Percentiles rank a stretch among this genome's conserved stretches.
Conservation (phyloP, 1,140 invertebrate genomes). For the Megalonaias nervosa region DNA sequence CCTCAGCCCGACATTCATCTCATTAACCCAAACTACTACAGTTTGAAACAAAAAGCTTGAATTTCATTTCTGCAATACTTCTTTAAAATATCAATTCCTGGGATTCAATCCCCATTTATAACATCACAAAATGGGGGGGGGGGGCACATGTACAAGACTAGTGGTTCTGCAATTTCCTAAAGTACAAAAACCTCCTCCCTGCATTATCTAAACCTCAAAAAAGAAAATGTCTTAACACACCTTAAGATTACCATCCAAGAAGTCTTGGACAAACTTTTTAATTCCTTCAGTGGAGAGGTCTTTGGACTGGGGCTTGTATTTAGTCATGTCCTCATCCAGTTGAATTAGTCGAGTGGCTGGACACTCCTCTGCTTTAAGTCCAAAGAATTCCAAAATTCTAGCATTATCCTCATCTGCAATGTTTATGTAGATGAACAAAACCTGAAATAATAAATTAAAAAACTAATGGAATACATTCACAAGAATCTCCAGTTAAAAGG, state of each 20-base stretch:
- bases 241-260: slow-evolving; percentile 93
- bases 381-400: slow-evolving; percentile 99
- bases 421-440: slow-evolving; percentile 96
- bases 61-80: too few relatives aligned
- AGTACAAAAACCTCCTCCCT: too few relatives aligned
- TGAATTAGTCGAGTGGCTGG: slow-evolving; percentile 95
- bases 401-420: slow-evolving; percentile 96
- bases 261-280: slow-evolving; percentile 87
- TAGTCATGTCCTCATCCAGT: slow-evolving; percentile 98
- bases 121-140: too few relatives aligned
- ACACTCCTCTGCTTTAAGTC: slow-evolving; percentile 93
- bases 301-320: slow-evolving; percentile 91
- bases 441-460: slow-evolving; percentile 68
- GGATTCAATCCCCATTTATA: too few relatives aligned
- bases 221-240: slow-evolving; percentile 53
- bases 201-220: too few relatives aligned
- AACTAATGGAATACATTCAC: neutral
- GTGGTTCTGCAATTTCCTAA: too few relatives aligned
- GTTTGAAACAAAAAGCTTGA: too few relatives aligned
- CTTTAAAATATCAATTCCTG: too few relatives aligned
- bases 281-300: slow-evolving; percentile 86
- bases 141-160: too few relatives aligned
- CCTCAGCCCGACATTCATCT: too few relatives aligned
- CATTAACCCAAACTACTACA: too few relatives aligned
- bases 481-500: neutral